Conservation (phyloP, 2,113 vertebrate genomes). For the Spilogale gracilis region DNA sequence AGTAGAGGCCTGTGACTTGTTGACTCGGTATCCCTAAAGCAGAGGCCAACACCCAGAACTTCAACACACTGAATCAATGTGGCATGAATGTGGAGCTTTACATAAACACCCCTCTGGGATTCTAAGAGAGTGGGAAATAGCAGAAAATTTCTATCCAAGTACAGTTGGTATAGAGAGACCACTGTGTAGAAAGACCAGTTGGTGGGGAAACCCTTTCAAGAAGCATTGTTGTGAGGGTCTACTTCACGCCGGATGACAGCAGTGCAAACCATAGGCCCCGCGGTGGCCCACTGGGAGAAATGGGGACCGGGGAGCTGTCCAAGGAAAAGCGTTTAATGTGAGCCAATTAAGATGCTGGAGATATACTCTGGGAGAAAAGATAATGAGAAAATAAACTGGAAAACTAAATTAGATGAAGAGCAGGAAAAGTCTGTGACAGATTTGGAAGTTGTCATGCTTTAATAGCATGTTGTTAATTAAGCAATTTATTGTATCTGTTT, state of each 20-base stretch:
- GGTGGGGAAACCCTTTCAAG: background rate
- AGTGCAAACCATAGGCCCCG: background rate
- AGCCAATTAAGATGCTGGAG: slow-evolving; percentile 55
- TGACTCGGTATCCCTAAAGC: background rate
- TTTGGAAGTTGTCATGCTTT: slow-evolving; percentile 62
- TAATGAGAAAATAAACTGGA: slow-evolving; percentile 69
- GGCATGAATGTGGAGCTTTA: background rate
- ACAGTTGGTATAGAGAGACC: background rate
- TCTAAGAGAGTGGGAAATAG: background rate
- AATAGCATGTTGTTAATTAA: slow-evolving; percentile 73
- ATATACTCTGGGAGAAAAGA: slow-evolving; percentile 48
- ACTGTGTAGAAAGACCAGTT: rapidly evolving
- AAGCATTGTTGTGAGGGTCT: background rate
- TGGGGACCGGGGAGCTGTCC: background rate
- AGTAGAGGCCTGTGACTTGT: rapidly evolving
- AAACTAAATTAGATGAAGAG: slow-evolving; percentile 66
- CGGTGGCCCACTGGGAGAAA: background rate
- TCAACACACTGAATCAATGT: rapidly evolving
- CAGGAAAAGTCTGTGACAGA: slow-evolving; percentile 58
- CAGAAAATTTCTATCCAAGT: background rate
- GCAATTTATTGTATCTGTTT: slow-evolving; percentile 77
- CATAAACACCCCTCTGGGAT: background rate
- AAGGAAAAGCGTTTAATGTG: background rate
- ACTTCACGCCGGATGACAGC: no score
- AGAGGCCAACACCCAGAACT: background rate